Evolutionary conservation across 1,140 invertebrate species (phyloP).

Genomic region (Spodoptera frugiperda): DNA sequence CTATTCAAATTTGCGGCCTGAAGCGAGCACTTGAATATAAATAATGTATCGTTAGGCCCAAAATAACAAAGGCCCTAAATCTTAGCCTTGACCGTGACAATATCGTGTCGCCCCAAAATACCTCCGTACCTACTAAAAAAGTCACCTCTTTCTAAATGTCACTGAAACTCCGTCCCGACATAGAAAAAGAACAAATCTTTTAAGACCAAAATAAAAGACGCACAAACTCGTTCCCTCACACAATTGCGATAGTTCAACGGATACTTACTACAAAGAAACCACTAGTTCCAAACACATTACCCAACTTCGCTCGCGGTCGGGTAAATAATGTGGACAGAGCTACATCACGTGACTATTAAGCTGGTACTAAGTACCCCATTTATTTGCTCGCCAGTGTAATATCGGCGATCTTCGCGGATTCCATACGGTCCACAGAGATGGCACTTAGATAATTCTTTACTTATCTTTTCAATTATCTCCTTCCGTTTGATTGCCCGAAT

Average conservation of each 20-base stretch:
- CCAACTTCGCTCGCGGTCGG: constrained; percentile 12
- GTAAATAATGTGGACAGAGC: constrained; percentile 30
- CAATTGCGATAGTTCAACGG: constrained; percentile 29
- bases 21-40: constrained; percentile 14
- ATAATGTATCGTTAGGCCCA: constrained; percentile 7
- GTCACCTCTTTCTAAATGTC: constrained; percentile 1
- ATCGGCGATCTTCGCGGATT: constrained; percentile 49
- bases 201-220: not conserved
- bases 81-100: constrained; percentile 3
- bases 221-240: constrained; percentile 1
- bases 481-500: constrained; percentile 53
- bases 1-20: constrained; percentile 10
- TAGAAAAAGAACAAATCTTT: constrained; percentile 18
- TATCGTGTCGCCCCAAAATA: not conserved
- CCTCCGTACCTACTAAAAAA: too few species aligned
- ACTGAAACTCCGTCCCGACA: not conserved
- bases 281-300: constrained; percentile 26
- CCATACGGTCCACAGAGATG: constrained; percentile 41
- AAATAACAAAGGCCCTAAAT: constrained; percentile 12
- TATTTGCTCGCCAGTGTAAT: constrained; percentile 51
- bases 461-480: constrained; percentile 68
- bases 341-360: constrained; percentile 45
- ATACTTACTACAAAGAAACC: constrained; percentile 32
- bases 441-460: constrained; percentile 51
- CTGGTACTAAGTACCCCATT: constrained; percentile 43